Base-by-base conservation (phyloP, 2,888 invertebrate genomes). In the Maniola hyperantus region DNA sequence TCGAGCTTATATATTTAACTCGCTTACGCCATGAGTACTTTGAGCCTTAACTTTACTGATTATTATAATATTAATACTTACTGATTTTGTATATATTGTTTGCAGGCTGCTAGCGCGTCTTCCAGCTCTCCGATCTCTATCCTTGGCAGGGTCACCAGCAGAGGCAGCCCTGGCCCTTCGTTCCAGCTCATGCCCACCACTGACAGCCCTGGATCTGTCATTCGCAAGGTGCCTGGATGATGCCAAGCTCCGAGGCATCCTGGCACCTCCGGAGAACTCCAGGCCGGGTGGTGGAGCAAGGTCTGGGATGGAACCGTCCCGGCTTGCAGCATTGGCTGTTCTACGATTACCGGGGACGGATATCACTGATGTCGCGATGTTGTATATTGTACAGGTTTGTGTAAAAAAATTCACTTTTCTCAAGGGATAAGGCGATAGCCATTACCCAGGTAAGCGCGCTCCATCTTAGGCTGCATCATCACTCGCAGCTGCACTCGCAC, bases 161-260 rank as follows among this genome's bases (percentile, higher is more conserved):
- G 96, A 95, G 89, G 95, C 96, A 1, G 96, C 97, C 13, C 93
- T 96, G 44, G 97, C 97, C 0, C 90, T 98, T 39, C 95, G 97
- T 74, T 96, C 96, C 10, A 96, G 96, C 71, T 94, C 95, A 2
- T 97, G 97, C 77, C 97, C 97, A 0, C 95, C 97, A 0, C 88
- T 97, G 15, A 93, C 95, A 8, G 94, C 94, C 1, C 93, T 99
- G 26, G 97, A 98, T 85, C 88, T 99, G 64, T 97, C 97, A 73
- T 97, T 97, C 92, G 97, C 98, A 10, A 95, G 96, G 5, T 96
- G 97, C 60, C 91, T 98, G 8, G 96, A 96, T 79, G 98, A 98
- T 87, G 94, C 95, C 1, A 96, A 96, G 73, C 92, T 98, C 60
- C 92, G 97, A 59, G 98, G 98, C 75, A 94, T 98, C 48, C 89